A percentile compares a stretch with the other conserved stretches of the same genome.
Conservation (phyloP, 2,113 vertebrate species). For the Prunella himalayana region DNA sequence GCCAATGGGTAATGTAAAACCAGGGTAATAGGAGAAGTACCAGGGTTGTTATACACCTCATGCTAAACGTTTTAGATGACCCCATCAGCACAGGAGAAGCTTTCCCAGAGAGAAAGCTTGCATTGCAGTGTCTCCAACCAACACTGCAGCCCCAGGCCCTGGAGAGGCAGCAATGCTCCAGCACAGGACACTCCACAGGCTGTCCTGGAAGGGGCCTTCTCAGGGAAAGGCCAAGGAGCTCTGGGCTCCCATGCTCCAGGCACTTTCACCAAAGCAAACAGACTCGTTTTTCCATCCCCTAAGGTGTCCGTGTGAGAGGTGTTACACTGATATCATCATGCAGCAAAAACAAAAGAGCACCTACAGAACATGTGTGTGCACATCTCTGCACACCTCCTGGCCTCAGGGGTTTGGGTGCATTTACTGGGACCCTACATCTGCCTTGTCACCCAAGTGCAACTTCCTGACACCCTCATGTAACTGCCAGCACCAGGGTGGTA, state of each 20-base stretch:
- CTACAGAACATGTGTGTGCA: rapidly evolving
- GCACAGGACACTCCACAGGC: background rate
- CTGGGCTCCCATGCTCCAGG: background rate
- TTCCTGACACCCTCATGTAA: background rate
- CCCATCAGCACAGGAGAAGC: background rate
- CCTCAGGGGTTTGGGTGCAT: background rate
- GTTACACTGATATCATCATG: background rate
- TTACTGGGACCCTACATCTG: background rate
- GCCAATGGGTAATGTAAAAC: background rate
- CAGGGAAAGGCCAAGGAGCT: background rate
- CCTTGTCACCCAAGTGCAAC: background rate
- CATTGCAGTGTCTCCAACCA: background rate
- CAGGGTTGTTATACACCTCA: background rate
- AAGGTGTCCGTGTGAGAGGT: background rate
- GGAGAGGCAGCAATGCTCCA: background rate
- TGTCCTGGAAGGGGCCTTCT: background rate
- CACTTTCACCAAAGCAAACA: background rate
- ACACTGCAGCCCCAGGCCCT: no score
- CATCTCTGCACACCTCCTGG: background rate
- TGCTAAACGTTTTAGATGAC: background rate
- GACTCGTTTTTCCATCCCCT: constrained; percentile 6
- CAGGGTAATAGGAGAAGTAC: background rate
- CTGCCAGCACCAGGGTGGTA: background rate
- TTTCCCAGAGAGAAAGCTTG: background rate
- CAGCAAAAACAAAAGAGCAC: background rate